phyloP scores from a whole-genome alignment of 1,140 invertebrate genomes.

The Pseudomyrmex dendroicus region DNA sequence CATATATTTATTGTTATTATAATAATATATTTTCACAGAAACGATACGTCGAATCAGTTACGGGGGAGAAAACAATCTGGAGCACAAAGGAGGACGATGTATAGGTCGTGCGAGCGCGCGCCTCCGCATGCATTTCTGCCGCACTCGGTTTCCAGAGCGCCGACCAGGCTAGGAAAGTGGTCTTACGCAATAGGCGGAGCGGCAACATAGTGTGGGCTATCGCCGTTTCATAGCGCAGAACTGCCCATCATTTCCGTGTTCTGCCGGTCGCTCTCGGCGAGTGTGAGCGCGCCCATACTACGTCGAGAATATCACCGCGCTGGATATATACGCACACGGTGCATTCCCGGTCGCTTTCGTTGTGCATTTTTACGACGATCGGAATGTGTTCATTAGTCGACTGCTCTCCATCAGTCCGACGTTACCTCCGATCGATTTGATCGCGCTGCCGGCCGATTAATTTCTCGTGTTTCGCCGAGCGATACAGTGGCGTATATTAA shows the following conservation, averaged over 20 bases:
- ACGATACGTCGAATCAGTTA: no score
- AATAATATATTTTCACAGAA: no score
- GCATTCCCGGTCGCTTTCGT: conserved; percentile 49
- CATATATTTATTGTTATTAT: no score
- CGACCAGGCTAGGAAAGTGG: conserved; percentile 77
- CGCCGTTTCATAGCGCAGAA: conserved; percentile 55
- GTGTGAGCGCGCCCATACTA: conserved; percentile 24
- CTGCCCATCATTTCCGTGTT: conserved; percentile 82
- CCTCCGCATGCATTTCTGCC: conserved; percentile 44
- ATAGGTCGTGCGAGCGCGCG: conserved; percentile 9
- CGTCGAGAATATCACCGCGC: conserved; percentile 29
- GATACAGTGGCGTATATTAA: conserved; percentile 2
- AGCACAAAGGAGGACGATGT: conserved; percentile 33
- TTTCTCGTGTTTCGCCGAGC: conserved; percentile 16
- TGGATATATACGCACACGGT: conserved; percentile 18
- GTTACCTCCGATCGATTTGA: conserved; percentile 16
- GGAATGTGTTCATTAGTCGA: conserved; percentile 47
- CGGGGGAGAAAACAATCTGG: conserved; percentile 10
- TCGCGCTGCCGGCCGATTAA: conserved; percentile 13
- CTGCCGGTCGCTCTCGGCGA: conserved; percentile 57
- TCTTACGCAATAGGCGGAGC: conserved; percentile 78
- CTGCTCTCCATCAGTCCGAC: not conserved
- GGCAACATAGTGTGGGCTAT: conserved; percentile 73
- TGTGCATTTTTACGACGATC: conserved; percentile 51
- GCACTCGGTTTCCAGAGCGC: conserved; percentile 63